A percentile compares a stretch with the other conserved stretches of the same genome.
Conservation (phyloP, 2,797 vertebrate species). For the Ispidina lecontei region DNA sequence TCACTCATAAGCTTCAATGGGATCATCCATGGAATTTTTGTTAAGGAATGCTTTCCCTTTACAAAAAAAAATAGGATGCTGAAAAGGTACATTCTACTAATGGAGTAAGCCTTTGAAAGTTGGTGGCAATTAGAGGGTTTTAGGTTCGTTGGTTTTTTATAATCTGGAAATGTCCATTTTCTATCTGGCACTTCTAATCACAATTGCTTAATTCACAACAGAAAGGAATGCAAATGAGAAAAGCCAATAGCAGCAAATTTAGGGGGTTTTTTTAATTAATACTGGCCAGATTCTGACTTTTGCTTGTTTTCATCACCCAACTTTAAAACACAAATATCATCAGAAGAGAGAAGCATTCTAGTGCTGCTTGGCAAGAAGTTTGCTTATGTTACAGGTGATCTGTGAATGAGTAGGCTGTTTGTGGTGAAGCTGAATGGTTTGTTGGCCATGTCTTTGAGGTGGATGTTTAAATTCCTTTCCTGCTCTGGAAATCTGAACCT, state of each 20-base stretch:
- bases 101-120: neutral
- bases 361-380: neutral
- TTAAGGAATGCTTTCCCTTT: neutral
- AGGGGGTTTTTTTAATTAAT: neutral
- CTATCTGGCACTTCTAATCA: neutral
- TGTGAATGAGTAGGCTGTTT: neutral
- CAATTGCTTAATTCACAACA: neutral
- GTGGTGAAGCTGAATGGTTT: neutral
- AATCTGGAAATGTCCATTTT: neutral
- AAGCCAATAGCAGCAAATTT: neutral
- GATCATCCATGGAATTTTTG: neutral
- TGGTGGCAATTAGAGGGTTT: neutral
- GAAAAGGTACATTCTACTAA: neutral
- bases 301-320: neutral
- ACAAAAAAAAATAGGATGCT: neutral
- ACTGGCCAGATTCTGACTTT: neutral
- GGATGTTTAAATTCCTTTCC: neutral
- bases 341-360: neutral
- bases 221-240: neutral
- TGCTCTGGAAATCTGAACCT: neutral
- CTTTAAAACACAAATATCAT: neutral
- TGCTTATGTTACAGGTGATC: neutral
- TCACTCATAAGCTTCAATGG: neutral
- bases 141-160: accelerated
- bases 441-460: neutral